Evolutionary conservation across 2,797 vertebrate species (phyloP).

Genomic region (Dromococcyx pavoninus): DNA sequence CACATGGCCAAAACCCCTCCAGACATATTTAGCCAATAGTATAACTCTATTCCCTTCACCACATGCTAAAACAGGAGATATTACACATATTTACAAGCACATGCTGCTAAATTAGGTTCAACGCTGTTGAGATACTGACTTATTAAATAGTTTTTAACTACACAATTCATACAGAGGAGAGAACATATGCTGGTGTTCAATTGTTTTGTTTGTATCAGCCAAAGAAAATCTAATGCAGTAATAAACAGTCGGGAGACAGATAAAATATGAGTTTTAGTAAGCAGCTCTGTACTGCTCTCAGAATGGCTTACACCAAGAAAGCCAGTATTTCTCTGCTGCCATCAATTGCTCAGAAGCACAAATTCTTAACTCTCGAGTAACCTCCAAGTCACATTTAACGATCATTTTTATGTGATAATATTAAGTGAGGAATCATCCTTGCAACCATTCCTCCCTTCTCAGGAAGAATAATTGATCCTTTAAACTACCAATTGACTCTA

Average conservation of each 20-base stretch:
- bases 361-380: neutral
- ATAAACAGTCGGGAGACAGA: neutral
- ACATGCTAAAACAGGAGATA: slow-evolving; percentile 39
- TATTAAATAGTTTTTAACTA: slow-evolving; percentile 40
- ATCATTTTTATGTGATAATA: neutral
- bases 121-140: neutral
- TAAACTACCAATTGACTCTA: neutral
- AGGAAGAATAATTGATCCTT: neutral
- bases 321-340: neutral
- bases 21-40: slow-evolving; percentile 51
- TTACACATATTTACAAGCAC: slow-evolving; percentile 51
- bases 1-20: slow-evolving; percentile 56
- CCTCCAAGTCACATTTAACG: neutral
- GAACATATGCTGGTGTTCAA: slow-evolving; percentile 1
- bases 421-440: neutral
- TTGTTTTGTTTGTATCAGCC: neutral
- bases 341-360: neutral
- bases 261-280: slow-evolving; percentile 7
- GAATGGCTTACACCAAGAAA: neutral
- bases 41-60: slow-evolving; percentile 38
- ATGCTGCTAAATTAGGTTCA: slow-evolving; percentile 31
- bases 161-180: neutral
- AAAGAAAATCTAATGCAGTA: slow-evolving; percentile 1
- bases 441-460: neutral
- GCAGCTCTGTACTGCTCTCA: neutral